phyloP scores from a whole-genome alignment of 1,140 invertebrate genomes.

The Pseudomyrmex dendroicus region DNA sequence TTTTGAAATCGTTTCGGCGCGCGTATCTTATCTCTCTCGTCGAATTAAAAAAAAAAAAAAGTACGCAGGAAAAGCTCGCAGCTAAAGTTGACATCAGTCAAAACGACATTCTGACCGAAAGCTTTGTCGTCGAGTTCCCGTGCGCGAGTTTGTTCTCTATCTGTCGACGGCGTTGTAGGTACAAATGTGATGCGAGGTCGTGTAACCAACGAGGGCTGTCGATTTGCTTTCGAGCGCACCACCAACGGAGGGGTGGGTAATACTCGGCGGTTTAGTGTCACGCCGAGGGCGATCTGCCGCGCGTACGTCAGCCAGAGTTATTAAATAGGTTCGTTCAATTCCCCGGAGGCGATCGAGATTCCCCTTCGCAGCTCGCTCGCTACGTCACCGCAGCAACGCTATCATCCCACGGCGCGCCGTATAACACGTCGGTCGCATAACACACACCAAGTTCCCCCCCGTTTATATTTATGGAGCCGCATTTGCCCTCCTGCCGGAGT shows the following conservation, averaged over 20 bases:
- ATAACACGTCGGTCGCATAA: conserved; percentile 38
- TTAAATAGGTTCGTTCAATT: conserved; percentile 77
- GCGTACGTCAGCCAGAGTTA: conserved; percentile 71
- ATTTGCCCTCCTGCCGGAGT: conserved; percentile 57
- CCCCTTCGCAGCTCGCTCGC: conserved; percentile 57
- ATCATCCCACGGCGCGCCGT: conserved; percentile 53
- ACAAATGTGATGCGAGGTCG: conserved; percentile 1
- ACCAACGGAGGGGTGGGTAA: not conserved
- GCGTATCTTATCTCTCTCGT: not conserved
- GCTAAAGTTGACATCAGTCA: not conserved
- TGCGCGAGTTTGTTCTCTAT: no score
- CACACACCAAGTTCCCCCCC: not conserved
- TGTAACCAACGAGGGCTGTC: conserved; percentile 28
- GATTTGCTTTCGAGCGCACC: conserved; percentile 57
- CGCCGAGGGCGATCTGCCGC: conserved; percentile 62
- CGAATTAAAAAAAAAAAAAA: not conserved
- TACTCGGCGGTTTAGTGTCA: conserved; percentile 61
- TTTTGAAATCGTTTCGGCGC: not conserved
- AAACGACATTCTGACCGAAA: not conserved
- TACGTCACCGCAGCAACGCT: conserved; percentile 51
- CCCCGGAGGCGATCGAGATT: conserved; percentile 70
- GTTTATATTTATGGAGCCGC: conserved; percentile 67
- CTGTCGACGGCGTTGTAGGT: no score
- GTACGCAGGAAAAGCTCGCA: not conserved
- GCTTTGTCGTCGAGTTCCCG: not conserved